These are phyloP conservation scores for Cyclina sinensis DNA, from an alignment of 1,140 invertebrate species.

Conservation along the genomic window DNA sequence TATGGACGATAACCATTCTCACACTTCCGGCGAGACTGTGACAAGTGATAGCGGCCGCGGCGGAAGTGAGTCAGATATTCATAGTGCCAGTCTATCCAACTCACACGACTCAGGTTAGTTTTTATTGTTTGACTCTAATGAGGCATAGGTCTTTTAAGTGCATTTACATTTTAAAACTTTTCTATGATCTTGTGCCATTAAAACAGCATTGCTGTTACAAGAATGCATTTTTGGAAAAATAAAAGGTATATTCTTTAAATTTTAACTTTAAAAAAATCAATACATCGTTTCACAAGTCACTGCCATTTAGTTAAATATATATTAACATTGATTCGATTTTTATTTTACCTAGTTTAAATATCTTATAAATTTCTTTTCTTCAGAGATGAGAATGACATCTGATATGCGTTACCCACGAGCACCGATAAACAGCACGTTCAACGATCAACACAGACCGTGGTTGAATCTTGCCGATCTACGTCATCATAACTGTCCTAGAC, in stretches of 20 bases:
- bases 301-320: too few species aligned
- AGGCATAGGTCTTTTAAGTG: too few species aligned
- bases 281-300: too few species aligned
- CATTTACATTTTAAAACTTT: too few species aligned
- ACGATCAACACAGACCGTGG: conserved; percentile 40
- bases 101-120: conserved; percentile 62
- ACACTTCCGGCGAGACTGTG: conserved; percentile 70
- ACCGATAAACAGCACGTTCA: conserved; percentile 54
- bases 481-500: conserved; percentile 53
- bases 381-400: conserved; percentile 29
- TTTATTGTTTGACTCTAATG: too few species aligned
- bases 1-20: conserved; percentile 63
- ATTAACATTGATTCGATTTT: too few species aligned
- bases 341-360: too few species aligned
- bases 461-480: conserved; percentile 61
- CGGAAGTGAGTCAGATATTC: conserved; percentile 71
- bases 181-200: too few species aligned
- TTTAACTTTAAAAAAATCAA: too few species aligned
- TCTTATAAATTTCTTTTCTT: conserved; percentile 17
- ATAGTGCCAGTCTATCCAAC: conserved; percentile 52
- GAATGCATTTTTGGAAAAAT: too few species aligned
- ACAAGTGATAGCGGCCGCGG: conserved; percentile 73
- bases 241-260: too few species aligned
- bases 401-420: conserved; percentile 14
- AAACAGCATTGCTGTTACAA: too few species aligned